Percentiles rank a stretch among this genome's conserved stretches.
Evolutionary conservation across 2,113 vertebrate species (phyloP).

Genomic region (Xenopus borealis): DNA sequence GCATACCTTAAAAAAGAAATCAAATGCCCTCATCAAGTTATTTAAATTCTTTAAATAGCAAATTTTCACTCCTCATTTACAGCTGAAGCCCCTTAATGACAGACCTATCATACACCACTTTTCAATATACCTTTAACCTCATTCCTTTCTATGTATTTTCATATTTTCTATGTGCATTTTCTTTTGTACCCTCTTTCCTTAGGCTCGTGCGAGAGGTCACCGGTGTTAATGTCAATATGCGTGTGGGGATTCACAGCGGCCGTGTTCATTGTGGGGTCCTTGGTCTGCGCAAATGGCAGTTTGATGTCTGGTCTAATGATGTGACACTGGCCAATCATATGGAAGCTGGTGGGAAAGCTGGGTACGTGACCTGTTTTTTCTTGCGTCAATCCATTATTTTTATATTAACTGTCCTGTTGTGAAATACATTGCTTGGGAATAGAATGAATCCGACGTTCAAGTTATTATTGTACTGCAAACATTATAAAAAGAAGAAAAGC

Average conservation of each 20-base stretch:
- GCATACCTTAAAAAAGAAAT: too few relatives aligned
- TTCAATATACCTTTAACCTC: neutral
- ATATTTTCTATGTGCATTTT: conserved; percentile 17
- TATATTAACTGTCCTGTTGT: too few relatives aligned
- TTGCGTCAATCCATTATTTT: too few relatives aligned
- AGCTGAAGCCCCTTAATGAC: too few relatives aligned
- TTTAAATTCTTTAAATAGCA: too few relatives aligned
- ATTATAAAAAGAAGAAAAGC: too few relatives aligned
- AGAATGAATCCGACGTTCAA: too few relatives aligned
- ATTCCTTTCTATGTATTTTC: neutral
- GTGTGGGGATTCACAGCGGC: conserved; percentile 92
- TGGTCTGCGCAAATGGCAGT: conserved; percentile 95
- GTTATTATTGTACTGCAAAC: too few relatives aligned
- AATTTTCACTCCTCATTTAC: too few relatives aligned
- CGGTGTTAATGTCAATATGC: conserved; percentile 97
- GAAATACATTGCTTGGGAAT: too few relatives aligned
- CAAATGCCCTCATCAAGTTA: too few relatives aligned
- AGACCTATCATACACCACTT: neutral
- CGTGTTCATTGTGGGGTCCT: conserved; percentile 92
- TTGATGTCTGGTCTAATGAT: conserved; percentile 96
- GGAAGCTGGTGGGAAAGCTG: conserved; percentile 91
- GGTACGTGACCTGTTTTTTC: conserved; percentile 64
- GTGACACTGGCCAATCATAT: conserved; percentile 95
- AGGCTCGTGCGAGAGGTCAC: conserved; percentile 94
- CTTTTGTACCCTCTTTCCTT: neutral